Evolutionary conservation across 1,140 invertebrate species (phyloP), one percentile per base, ranked within the genome.

Genomic region (Phymorhynchus buccinoides): DNA sequence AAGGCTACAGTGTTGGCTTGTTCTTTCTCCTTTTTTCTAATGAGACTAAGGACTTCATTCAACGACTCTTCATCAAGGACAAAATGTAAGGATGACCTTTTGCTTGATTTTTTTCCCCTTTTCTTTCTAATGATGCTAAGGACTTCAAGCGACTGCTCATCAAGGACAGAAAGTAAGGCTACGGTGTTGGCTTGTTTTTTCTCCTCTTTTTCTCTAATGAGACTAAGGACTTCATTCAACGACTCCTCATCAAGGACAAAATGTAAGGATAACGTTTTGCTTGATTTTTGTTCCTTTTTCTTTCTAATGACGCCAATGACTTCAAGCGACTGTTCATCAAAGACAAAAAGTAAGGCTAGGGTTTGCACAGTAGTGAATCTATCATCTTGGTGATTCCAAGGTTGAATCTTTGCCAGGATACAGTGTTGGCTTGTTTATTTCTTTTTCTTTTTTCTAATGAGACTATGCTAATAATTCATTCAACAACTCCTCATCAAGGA

Each of bases 311-410:
- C n/a, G 2, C 22, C 22, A 1, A 52, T 18, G 22, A 18, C 12
- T 52, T 52, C 22, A 52, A 52, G 12, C 22, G 0, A 14, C 48
- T 52, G 12, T 52, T 52, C 48, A 52, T 52, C 22, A 52, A 52
- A 18, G 2, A 52, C 22, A 18, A 87, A 78, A 83, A 84, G 77
- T 83, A 80, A 80, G 84, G 73, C 14, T 44, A 14, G n/a, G n/a
- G n/a, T n/a, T n/a, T n/a, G n/a, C n/a, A n/a, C n/a, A n/a, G n/a
- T n/a, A n/a, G n/a, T n/a, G n/a, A n/a, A n/a, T n/a, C n/a, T n/a
- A n/a, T n/a, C n/a, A n/a, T n/a, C n/a, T n/a, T n/a, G n/a, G n/a
- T n/a, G n/a, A n/a, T n/a, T n/a, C n/a, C n/a, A n/a, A n/a, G n/a
- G n/a, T n/a, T n/a, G n/a, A n/a, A n/a, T n/a, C n/a, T n/a, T n/a